Base-by-base conservation (phyloP, 2,888 invertebrate species). In the Euplexia lucipara region DNA sequence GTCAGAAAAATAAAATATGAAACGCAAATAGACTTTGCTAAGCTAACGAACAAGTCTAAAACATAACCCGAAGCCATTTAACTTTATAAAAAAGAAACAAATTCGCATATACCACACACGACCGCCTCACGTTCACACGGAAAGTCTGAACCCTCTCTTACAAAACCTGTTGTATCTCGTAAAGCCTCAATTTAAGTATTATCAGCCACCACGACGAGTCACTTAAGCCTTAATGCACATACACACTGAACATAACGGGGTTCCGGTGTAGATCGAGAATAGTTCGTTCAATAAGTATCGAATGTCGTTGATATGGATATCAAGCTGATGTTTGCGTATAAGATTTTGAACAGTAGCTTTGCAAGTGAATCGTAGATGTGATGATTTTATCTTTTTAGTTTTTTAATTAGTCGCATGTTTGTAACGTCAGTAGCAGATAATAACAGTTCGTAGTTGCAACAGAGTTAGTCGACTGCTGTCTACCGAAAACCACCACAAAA, bases 211-310 rank as follows among this genome's bases (percentile, higher is more conserved):
- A 79, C 75, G 79, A 83, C 79, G 75, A 82, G 79, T 83, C 86
- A 86, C 85, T 90, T 86, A 85, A 73, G 67, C 71, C 82, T 84
- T 69, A 56, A 83, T 85, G 85, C 83, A 84, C 86, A 86, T 73
- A 71, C 16, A 57, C n/a, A 44, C 45, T 51, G 54, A 20, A 53
- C 48, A 61, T 75, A 69, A 62, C 62, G 48, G 75, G 30, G 52
- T 30, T 32, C 73, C 41, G 56, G 2, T 37, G 34, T 5, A 16
- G n/a, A 74, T 74, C 45, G 59, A 39, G 35, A 67, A 66, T 67
- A 56, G 16, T 59, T 37, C 18, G 37, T 44, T 8, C 44, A 72
- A 32, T 44, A 47, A 42, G 65, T 73, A 76, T 76, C 71, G 32
- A 16, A 71, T 73, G 26, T 70, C 77, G 49, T 20, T 18, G 45